A percentile compares a stretch with the other conserved stretches of the same genome.
These are phyloP conservation scores for Mesocricetus auratus DNA, from an alignment of 2,113 vertebrate species.

Conservation along the genomic window DNA sequence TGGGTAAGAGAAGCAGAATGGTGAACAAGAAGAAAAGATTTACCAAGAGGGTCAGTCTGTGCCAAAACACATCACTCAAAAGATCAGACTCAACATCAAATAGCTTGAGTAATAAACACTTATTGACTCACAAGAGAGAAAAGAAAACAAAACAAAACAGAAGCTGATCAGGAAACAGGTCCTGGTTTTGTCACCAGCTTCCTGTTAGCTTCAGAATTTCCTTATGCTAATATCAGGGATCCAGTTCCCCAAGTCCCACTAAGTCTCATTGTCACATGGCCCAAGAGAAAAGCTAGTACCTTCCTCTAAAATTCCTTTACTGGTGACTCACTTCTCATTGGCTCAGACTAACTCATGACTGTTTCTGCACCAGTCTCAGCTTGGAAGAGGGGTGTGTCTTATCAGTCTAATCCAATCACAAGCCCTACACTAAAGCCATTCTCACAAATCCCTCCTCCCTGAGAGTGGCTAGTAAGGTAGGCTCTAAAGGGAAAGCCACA, in stretches of 20 bases:
- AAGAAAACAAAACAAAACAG: no score
- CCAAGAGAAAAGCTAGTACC: not conserved
- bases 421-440: not conserved
- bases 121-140: not conserved
- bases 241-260: not conserved
- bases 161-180: not conserved
- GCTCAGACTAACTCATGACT: not conserved
- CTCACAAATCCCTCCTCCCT: not conserved
- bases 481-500: not conserved
- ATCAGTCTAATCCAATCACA: not conserved
- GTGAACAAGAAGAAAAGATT: not conserved
- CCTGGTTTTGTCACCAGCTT: not conserved
- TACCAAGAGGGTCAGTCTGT: not conserved
- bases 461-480: not conserved
- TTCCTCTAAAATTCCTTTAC: not conserved
- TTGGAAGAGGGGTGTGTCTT: not conserved
- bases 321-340: not conserved
- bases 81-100: not conserved
- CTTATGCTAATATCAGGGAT: not conserved
- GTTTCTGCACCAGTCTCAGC: not conserved
- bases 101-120: not conserved
- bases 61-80: not conserved
- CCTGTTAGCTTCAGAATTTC: not conserved
- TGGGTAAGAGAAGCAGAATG: not conserved
- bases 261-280: not conserved